Evolutionary conservation across 2,113 vertebrate species (phyloP).

Genomic region (Centrocercus urophasianus): DNA sequence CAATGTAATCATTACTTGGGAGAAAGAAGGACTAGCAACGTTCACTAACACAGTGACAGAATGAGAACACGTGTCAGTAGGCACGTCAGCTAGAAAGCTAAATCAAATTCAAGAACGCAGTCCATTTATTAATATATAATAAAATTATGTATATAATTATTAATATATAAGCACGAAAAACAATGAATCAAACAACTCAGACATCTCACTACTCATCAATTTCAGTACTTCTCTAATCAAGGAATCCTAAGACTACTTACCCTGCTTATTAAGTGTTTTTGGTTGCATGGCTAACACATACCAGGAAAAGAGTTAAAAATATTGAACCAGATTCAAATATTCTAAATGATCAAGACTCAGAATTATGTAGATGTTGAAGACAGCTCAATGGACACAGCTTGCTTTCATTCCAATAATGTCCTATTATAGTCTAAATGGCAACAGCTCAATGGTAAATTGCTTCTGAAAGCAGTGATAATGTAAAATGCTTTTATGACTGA

Average conservation of each 20-base stretch:
- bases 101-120: background rate
- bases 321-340: background rate
- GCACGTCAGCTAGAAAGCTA: background rate
- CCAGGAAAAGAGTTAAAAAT: background rate
- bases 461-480: background rate
- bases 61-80: background rate
- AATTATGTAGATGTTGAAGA: background rate
- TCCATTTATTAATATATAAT: background rate
- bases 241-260: background rate
- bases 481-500: background rate
- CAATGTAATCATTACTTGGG: too few relatives aligned
- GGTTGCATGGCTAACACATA: background rate
- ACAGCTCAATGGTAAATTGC: conserved; percentile 8
- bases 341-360: background rate
- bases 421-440: background rate
- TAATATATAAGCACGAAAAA: background rate
- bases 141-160: too few relatives aligned
- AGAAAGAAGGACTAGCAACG: background rate
- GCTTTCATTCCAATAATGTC: background rate
- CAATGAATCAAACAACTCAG: background rate
- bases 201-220: background rate
- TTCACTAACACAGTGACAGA: background rate
- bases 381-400: background rate
- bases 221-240: background rate
- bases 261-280: background rate